phyloP scores from a whole-genome alignment of 2,797 vertebrate genomes.

The Loriculus beryllinus region DNA sequence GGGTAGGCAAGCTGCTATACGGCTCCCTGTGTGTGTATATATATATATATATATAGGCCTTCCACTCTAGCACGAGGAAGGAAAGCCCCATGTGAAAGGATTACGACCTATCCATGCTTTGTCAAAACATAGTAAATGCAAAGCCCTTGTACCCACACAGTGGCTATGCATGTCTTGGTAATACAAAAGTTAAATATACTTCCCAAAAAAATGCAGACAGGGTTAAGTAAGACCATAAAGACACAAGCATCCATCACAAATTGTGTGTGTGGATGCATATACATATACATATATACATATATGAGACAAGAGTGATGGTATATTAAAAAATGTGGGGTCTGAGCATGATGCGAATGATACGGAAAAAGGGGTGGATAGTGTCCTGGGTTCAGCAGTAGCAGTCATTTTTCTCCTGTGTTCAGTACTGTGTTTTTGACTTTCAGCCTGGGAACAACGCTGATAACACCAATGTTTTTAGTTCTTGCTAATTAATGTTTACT shows the following conservation, averaged over 20 bases:
- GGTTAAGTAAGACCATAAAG: neutral
- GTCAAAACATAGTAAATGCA: neutral
- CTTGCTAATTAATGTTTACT: too few relatives aligned
- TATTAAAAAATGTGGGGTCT: neutral
- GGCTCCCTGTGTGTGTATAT: rapidly evolving
- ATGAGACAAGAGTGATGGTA: neutral
- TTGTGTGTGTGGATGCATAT: neutral
- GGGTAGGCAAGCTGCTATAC: neutral
- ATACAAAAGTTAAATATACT: neutral
- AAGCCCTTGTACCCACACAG: neutral
- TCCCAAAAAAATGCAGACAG: neutral
- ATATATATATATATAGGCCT: rapidly evolving
- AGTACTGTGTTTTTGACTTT: neutral
- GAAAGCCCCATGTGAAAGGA: neutral
- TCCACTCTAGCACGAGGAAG: neutral
- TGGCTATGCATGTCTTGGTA: neutral
- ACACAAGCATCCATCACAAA: neutral
- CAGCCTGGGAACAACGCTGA: neutral
- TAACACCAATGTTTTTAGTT: neutral
- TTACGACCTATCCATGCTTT: neutral
- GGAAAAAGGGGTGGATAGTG: neutral
- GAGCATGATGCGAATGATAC: neutral
- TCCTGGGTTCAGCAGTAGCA: neutral
- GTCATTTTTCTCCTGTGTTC: neutral
- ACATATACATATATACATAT: neutral